phyloP scores from a whole-genome alignment of 2,888 invertebrate species.

The Aproaerema taeniolella region DNA sequence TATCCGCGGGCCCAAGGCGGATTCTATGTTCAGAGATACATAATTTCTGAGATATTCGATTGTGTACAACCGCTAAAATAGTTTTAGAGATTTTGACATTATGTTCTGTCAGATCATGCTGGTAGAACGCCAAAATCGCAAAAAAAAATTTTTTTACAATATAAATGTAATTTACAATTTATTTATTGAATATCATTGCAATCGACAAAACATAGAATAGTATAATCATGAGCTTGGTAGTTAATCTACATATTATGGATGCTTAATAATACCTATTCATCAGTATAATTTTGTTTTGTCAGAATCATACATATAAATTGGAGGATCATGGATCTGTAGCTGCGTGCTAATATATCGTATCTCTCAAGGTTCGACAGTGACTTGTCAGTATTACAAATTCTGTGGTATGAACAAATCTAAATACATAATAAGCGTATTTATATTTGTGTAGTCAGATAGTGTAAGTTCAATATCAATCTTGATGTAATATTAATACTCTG shows the following conservation, averaged over 20 bases:
- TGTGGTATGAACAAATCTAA: conserved; percentile 57
- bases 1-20: conserved; percentile 29
- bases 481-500: conserved; percentile 39
- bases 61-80: too few species aligned
- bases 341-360: conserved; percentile 51
- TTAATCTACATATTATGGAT: conserved; percentile 24
- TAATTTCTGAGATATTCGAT: conserved; percentile 57
- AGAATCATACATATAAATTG: too few species aligned
- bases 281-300: too few species aligned
- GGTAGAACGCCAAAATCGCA: conserved; percentile 54
- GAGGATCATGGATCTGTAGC: neutral
- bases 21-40: conserved; percentile 63
- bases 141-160: conserved; percentile 57
- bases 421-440: conserved; percentile 46
- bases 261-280: too few species aligned
- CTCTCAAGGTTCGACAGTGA: conserved; percentile 54
- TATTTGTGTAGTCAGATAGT: conserved; percentile 56
- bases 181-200: conserved; percentile 27
- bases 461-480: conserved; percentile 51
- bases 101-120: conserved; percentile 38
- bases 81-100: too few species aligned
- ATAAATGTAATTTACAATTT: conserved; percentile 25
- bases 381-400: conserved; percentile 70
- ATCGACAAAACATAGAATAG: conserved; percentile 34
- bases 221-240: conserved; percentile 52